A percentile compares a stretch with the other conserved stretches of the same genome.
These are phyloP conservation scores for Isaurus tuberculatus DNA, from an alignment of 92 coral and sea anemone genomes.

Conservation along the genomic window DNA sequence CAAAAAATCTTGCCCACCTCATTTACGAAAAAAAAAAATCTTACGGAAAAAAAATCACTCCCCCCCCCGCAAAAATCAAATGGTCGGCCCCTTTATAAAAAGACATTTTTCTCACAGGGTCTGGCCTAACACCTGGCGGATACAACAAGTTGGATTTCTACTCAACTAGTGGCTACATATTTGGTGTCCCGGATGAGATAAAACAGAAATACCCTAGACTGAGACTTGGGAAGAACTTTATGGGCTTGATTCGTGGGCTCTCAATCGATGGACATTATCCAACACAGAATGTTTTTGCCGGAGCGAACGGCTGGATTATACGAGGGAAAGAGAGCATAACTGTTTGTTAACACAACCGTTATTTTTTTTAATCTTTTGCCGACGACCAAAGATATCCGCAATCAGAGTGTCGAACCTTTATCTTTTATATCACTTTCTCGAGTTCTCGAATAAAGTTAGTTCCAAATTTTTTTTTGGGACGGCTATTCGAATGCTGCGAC, in stretches of 20 bases:
- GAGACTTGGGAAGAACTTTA: constrained; percentile 27
- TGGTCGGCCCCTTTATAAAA: neutral
- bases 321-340: constrained; percentile 19
- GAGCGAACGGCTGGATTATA: neutral
- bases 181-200: constrained; percentile 30
- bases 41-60: too few relatives aligned
- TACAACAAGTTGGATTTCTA: constrained; percentile 43
- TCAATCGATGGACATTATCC: constrained; percentile 40
- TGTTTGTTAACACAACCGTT: constrained; percentile 6
- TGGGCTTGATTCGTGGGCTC: constrained; percentile 39
- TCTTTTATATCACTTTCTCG: too few relatives aligned
- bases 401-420: too few relatives aligned
- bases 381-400: too few relatives aligned
- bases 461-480: too few relatives aligned
- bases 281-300: constrained; percentile 26
- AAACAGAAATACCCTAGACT: constrained; percentile 30
- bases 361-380: too few relatives aligned
- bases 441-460: too few relatives aligned
- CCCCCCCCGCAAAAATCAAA: too few relatives aligned
- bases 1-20: too few relatives aligned
- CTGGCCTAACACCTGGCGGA: constrained; percentile 35
- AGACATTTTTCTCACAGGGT: neutral
- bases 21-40: too few relatives aligned
- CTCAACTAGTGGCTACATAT: constrained; percentile 23
- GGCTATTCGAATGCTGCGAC: too few relatives aligned